Percentiles rank a stretch among this genome's conserved stretches.
Conservation (phyloP, 2,797 vertebrate genomes). For the Macropodus opercularis region DNA sequence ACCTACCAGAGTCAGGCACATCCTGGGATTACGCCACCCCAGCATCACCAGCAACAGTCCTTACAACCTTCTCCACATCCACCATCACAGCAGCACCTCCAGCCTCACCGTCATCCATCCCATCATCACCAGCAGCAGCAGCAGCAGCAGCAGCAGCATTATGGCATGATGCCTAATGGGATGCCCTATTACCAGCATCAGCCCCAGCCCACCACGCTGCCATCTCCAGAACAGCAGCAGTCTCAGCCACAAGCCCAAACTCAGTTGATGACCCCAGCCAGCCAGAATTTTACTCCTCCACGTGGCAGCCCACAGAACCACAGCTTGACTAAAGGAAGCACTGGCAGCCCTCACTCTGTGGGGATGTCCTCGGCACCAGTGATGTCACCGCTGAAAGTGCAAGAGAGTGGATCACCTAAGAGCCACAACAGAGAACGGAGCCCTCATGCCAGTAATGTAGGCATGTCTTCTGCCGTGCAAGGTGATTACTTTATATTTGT, state of each 20-base stretch:
- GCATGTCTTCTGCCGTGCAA: conserved; percentile 70
- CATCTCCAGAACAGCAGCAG: conserved; percentile 69
- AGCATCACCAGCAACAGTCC: conserved; percentile 80
- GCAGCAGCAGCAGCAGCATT: conserved; percentile 80
- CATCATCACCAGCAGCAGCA: conserved; percentile 77
- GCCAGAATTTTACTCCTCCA: conserved; percentile 81
- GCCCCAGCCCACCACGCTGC: conserved; percentile 69
- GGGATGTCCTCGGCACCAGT: conserved; percentile 65
- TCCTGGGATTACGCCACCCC: conserved; percentile 79
- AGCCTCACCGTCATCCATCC: conserved; percentile 73
- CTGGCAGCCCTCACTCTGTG: conserved; percentile 75
- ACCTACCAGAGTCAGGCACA: conserved; percentile 84
- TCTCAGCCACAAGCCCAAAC: conserved; percentile 69
- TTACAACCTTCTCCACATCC: conserved; percentile 69
- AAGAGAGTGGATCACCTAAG: conserved; percentile 78
- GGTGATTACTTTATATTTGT: conserved; percentile 57
- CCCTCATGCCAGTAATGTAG: conserved; percentile 61
- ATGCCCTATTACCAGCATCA: conserved; percentile 84
- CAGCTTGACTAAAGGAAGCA: conserved; percentile 65
- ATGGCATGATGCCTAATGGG: conserved; percentile 82
- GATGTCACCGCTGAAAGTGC: conserved; percentile 67
- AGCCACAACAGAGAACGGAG: conserved; percentile 71
- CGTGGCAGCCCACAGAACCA: conserved; percentile 80
- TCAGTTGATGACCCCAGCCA: conserved; percentile 70
- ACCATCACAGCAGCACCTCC: conserved; percentile 76